Base-by-base conservation (phyloP, 2,113 vertebrate species). In the Laticauda laticaudata region DNA sequence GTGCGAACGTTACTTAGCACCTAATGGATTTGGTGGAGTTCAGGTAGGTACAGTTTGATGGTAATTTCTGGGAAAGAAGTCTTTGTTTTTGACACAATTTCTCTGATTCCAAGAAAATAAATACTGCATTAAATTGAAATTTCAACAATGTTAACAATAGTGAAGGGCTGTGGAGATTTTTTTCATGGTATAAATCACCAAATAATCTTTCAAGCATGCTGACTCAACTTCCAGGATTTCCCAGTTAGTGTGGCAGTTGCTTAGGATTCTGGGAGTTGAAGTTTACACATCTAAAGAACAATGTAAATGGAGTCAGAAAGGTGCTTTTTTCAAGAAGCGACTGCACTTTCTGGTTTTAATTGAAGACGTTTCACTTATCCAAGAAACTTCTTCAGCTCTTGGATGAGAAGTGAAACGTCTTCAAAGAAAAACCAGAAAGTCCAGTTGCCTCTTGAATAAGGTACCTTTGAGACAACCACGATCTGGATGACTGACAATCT, bases 1-100 rank as follows among this genome's bases (percentile, higher is more conserved):
- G 95, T 99, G 99, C 69, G 99, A 99, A 90, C 95, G 98, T 48
- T 99, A 97, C 91, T 94, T 99, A 87, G 98, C 93, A 88, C 98
- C 98, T 15, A 98, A 98, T 55, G 98, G 98, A 61, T 99, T 96
- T 51, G 99, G 97, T 87, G 98, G 98, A 8, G 98, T 99, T 93
- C 99, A 99, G 98, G 98, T 99, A 95, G 53, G 97, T 92, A 86
- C 18, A 8, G 29, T 59, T 91, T 45, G 8, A 57, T 53, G 12
- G 1, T 1, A 93, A 89, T 14, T 20, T 1, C 23, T 86, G 61
- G 91, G 69, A 54, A 3, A 11, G 34, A 10, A 20, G 24, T 87
- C 53, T 61, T 39, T 2, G 2, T 61, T 4, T 86, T 56, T 88
- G 54, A 18, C 69, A 23, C 53, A 93, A n/a, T 94, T 89, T 43